Conservation (phyloP, 2,797 vertebrate species). For the Fistularia tabacaria region DNA sequence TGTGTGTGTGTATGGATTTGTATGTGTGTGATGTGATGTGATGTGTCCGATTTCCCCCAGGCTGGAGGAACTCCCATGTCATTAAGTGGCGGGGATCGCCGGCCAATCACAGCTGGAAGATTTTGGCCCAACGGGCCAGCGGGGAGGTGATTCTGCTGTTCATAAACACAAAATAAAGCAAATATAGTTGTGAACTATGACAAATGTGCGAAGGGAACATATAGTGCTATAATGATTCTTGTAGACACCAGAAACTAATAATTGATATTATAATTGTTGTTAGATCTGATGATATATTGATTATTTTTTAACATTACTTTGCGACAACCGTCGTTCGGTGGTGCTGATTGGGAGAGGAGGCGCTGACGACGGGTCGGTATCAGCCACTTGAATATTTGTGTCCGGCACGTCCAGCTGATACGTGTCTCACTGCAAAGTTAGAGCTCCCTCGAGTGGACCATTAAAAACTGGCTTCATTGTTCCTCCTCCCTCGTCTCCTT, state of each 20-base stretch:
- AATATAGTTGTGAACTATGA: conserved; percentile 67
- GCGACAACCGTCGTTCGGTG: conserved; percentile 58
- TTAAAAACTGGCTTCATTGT: conserved; percentile 73
- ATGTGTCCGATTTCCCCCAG: conserved; percentile 53
- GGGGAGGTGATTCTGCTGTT: conserved; percentile 52
- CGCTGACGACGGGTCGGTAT: conserved; percentile 20
- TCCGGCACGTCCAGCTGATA: conserved; percentile 47
- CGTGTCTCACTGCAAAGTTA: conserved; percentile 61
- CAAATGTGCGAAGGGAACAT: conserved; percentile 66
- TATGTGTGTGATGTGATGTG: conserved; percentile 48
- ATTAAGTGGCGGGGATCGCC: conserved; percentile 36
- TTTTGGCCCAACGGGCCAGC: conserved; percentile 39
- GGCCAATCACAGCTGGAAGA: conserved; percentile 57
- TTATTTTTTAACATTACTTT: conserved; percentile 69
- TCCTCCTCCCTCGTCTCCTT: conserved; percentile 32
- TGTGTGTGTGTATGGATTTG: too few relatives aligned
- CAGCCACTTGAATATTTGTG: conserved; percentile 22
- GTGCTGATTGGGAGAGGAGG: conserved; percentile 43
- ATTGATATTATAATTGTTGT: conserved; percentile 71
- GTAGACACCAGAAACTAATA: conserved; percentile 56
- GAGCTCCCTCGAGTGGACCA: conserved; percentile 64
- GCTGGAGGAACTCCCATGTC: conserved; percentile 38
- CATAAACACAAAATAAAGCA: conserved; percentile 43
- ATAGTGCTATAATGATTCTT: conserved; percentile 64
- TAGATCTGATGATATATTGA: conserved; percentile 69